These are phyloP conservation scores for Pseudoips prasinana DNA, from an alignment of 2,888 invertebrate species.

Conservation along the genomic window DNA sequence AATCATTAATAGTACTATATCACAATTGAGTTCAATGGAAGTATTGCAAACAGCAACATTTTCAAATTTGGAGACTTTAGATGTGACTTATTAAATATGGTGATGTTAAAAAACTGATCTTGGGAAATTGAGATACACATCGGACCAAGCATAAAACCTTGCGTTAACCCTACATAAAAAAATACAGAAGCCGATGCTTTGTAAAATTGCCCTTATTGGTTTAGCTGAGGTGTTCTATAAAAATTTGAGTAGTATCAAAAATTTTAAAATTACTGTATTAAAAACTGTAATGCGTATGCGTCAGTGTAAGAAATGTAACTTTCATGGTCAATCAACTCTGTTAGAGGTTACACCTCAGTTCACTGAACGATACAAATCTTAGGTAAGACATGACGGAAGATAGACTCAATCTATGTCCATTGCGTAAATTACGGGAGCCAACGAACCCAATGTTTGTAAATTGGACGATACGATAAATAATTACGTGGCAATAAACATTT, in stretches of 20 bases:
- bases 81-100: too few relatives aligned
- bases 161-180: constrained; percentile 4
- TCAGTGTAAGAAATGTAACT: background rate
- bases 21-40: too few relatives aligned
- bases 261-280: too few relatives aligned
- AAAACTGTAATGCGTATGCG: too few relatives aligned
- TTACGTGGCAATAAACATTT: constrained; percentile 54
- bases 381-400: constrained; percentile 27
- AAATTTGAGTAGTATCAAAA: background rate
- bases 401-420: constrained; percentile 22
- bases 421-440: constrained; percentile 57
- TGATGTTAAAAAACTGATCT: too few relatives aligned
- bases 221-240: too few relatives aligned
- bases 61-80: too few relatives aligned
- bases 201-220: too few relatives aligned
- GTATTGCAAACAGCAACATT: too few relatives aligned
- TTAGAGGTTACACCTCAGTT: constrained; percentile 27
- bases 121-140: too few relatives aligned
- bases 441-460: constrained; percentile 48
- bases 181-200: too few relatives aligned
- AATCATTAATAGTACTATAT: too few relatives aligned
- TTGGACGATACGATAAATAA: constrained; percentile 46
- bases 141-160: constrained; percentile 1
- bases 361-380: constrained; percentile 41
- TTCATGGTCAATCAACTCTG: constrained; percentile 9